Evolutionary conservation across 2,888 invertebrate species (phyloP), one percentile per base, ranked within the genome.

Genomic region (Pseudococcus jackbeardsleyi): DNA sequence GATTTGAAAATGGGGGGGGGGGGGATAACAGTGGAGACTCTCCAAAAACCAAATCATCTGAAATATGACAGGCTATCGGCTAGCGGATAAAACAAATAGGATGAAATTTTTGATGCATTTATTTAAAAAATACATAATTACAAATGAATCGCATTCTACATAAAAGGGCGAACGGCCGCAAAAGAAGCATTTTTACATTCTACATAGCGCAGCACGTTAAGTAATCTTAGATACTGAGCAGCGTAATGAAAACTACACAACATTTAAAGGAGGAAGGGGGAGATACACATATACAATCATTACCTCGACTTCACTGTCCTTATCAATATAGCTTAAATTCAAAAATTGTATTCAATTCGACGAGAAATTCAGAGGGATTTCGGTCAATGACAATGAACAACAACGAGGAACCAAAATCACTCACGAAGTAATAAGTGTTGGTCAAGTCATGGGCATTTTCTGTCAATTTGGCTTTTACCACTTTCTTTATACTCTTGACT

Each of bases 401-500:
- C 33, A 7, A 22, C 64, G 64, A 79, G n/a, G n/a, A n/a, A n/a
- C 19, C 79, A 19, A 19, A 39, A 79, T 79, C 46, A 79, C 8
- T 46, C 33, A 46, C 19, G 1, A 72, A 33, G 7, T n/a, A 79
- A 79, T 11, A 79, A 19, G 19, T 46, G 17, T 79, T 79, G n/a
- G 46, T 39, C 19, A 84, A 88, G 77, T 89, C 94, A 96, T 88
- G 96, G 96, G 90, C 96, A 97, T 92, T 99, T 99, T 91, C 99
- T 94, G 91, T 99, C 99, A 77, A 99, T 96, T 92, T 99, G 98
- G 64, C 96, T 95, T 91, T 98, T 99, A 39, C 99, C 99, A 0
- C 96, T 96, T 91, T 99, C 99, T 91, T 99, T 99, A 92, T 99
- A 99, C 92, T 99, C 99, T 92, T 99, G 98, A 90, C 98, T 98